phyloP scores from a whole-genome alignment of 1,140 invertebrate species.

The Drosophila burlai region DNA sequence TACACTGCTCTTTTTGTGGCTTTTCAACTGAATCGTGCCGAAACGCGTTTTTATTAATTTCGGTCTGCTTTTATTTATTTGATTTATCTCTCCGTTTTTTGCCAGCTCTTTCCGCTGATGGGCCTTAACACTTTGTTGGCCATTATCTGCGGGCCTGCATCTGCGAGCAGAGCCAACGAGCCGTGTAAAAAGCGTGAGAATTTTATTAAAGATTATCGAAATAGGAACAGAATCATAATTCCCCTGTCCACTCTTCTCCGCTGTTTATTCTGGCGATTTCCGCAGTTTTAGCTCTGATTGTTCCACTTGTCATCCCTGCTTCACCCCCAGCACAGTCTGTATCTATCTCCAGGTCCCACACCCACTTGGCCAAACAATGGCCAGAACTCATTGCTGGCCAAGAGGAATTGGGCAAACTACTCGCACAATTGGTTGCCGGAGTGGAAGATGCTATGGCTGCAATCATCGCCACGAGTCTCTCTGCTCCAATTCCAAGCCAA shows the following conservation, averaged over 20 bases:
- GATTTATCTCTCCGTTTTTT: constrained; percentile 29
- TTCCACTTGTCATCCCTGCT: constrained; percentile 62
- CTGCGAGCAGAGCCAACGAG: constrained; percentile 66
- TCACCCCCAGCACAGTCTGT: not conserved
- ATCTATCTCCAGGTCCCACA: constrained; percentile 41
- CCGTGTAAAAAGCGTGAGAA: constrained; percentile 81
- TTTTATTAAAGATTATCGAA: constrained; percentile 75
- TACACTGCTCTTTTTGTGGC: constrained; percentile 47
- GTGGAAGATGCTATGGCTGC: constrained; percentile 39
- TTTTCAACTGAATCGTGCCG: constrained; percentile 49
- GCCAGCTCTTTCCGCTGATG: constrained; percentile 43
- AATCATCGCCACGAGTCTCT: constrained; percentile 23
- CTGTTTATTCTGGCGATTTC: constrained; percentile 73
- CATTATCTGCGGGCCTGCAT: constrained; percentile 59
- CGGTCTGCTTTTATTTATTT: constrained; percentile 41
- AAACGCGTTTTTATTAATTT: constrained; percentile 48
- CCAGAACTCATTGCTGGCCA: constrained; percentile 53
- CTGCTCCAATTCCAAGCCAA: constrained; percentile 59
- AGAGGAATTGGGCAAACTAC: constrained; percentile 18
- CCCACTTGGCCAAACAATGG: constrained; percentile 61
- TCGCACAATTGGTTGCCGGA: constrained; percentile 14
- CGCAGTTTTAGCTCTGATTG: constrained; percentile 76
- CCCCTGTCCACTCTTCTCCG: constrained; percentile 20
- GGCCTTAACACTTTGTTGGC: constrained; percentile 56
- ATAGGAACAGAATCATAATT: constrained; percentile 20